These are phyloP conservation scores for Xiphydria camelus DNA, from an alignment of 2,888 invertebrate species.

Conservation along the genomic window DNA sequence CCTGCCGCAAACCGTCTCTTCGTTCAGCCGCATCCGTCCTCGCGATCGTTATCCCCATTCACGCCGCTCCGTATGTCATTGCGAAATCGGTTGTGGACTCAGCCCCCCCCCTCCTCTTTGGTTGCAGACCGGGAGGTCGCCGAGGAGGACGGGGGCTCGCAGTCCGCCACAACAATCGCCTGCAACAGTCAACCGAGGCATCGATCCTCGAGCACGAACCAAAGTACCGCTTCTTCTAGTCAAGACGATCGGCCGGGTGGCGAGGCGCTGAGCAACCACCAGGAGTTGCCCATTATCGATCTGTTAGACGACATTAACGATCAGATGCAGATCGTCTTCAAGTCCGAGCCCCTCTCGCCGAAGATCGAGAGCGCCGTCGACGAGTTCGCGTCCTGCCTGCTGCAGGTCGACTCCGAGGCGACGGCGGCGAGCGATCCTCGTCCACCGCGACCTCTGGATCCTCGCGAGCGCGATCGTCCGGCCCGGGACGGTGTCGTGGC, in stretches of 20 bases:
- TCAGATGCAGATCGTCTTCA: constrained; percentile 47
- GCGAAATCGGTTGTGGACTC: constrained; percentile 51
- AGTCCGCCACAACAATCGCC: constrained; percentile 42
- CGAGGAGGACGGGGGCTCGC: constrained; percentile 57
- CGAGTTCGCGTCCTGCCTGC: constrained; percentile 42
- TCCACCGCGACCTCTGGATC: background rate
- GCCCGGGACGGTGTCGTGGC: background rate
- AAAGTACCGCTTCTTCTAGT: constrained; percentile 32
- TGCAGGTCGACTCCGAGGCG: constrained; percentile 18
- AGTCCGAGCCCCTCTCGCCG: constrained; percentile 50
- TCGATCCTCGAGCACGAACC: constrained; percentile 27
- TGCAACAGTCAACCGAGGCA: constrained; percentile 38
- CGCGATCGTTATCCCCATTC: background rate
- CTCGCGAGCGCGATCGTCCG: too few relatives aligned
- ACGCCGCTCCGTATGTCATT: background rate
- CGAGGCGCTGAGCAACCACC: constrained; percentile 23
- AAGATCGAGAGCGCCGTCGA: constrained; percentile 32
- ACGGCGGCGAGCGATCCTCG: background rate
- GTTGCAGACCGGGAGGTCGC: constrained; percentile 58
- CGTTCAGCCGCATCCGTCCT: background rate
- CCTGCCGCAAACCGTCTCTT: too few relatives aligned
- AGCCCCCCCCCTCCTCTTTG: constrained; percentile 57
- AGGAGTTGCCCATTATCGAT: constrained; percentile 49
- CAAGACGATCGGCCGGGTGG: constrained; percentile 9
- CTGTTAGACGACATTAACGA: constrained; percentile 50